These are phyloP conservation scores for Drosophila pegasa DNA, from an alignment of 2,888 invertebrate genomes.

Conservation along the genomic window DNA sequence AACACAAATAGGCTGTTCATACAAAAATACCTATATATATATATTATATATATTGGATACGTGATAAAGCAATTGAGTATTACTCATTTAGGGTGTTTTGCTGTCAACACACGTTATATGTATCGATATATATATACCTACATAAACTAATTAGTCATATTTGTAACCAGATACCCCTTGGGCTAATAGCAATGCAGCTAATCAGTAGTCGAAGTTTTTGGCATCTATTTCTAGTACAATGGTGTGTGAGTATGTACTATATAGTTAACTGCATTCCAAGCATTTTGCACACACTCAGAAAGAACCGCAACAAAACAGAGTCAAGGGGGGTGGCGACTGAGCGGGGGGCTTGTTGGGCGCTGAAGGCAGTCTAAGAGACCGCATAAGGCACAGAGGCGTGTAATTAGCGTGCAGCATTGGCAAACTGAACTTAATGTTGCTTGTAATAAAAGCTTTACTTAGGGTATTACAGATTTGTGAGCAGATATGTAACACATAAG, in stretches of 20 bases:
- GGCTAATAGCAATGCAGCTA: neutral
- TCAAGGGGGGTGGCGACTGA: neutral
- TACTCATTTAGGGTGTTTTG: constrained; percentile 31
- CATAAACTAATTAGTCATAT: constrained; percentile 41
- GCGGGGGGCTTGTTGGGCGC: neutral
- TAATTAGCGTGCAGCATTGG: constrained; percentile 79
- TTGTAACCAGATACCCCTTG: constrained; percentile 6
- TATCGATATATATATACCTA: neutral
- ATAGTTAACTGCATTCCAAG: constrained; percentile 70
- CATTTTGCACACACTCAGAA: constrained; percentile 28
- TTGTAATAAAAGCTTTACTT: neutral
- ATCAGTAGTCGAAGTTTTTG: constrained; percentile 26
- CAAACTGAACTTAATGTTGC: constrained; percentile 53
- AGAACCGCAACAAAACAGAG: constrained; percentile 67
- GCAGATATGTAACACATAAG: neutral
- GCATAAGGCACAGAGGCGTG: constrained; percentile 78
- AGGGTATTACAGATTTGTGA: neutral
- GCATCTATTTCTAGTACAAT: neutral
- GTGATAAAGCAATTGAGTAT: constrained; percentile 9
- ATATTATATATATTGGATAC: neutral
- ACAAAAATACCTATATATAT: neutral
- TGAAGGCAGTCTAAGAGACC: constrained; percentile 47
- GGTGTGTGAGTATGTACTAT: neutral
- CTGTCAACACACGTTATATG: neutral
- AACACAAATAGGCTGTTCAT: neutral